Evolutionary conservation across 2,113 vertebrate species (phyloP), one percentile per base, ranked within the genome.

Genomic region (Austrofundulus limnaeus): DNA sequence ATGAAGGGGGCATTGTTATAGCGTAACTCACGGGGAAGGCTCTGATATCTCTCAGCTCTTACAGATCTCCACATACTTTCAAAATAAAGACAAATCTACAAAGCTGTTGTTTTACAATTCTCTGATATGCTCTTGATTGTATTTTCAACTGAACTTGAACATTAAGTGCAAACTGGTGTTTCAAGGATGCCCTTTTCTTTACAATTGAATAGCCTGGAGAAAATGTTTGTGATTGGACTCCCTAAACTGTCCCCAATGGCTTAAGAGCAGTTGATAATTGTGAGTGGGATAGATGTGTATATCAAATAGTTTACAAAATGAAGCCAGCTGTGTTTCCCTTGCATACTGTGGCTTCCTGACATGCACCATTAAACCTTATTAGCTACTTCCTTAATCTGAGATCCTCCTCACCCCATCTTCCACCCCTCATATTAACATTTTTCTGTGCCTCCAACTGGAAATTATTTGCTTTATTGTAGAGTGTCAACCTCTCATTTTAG

Each of bases 261-360:
- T 92, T 88, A 83, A 86, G 92, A 94, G 92, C 93, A 95, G 95
- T 95, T 97, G 96, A 96, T 95, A 94, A 93, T 95, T 92, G 90
- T 89, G 93, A 92, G 87, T 89, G 88, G 92, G 94, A 95, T 94
- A 95, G 94, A 96, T 95, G 95, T 94, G 96, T 97, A 94, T 95
- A 98, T 97, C 94, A 96, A 96, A 98, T 94, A 98, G 96, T 99
- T 98, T 98, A 98, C 96, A 96, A 97, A 98, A 98, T 98, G 95
- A 96, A 99, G 94, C 95, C 97, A 99, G 96, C 97, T 99, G 95
- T 98, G 95, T 98, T 99, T 98, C 94, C 95, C 95, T 92, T 94
- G 93, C 94, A 95, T 93, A 94, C 94, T 95, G 95, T 93, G 94
- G 95, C 96, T 99, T 99, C 96, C 96, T 99, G 96, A 96, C 96